Percentiles rank a stretch among this genome's conserved stretches.
These are phyloP conservation scores for Tubulanus polymorphus DNA, from an alignment of 2,888 invertebrate species.

Conservation along the genomic window DNA sequence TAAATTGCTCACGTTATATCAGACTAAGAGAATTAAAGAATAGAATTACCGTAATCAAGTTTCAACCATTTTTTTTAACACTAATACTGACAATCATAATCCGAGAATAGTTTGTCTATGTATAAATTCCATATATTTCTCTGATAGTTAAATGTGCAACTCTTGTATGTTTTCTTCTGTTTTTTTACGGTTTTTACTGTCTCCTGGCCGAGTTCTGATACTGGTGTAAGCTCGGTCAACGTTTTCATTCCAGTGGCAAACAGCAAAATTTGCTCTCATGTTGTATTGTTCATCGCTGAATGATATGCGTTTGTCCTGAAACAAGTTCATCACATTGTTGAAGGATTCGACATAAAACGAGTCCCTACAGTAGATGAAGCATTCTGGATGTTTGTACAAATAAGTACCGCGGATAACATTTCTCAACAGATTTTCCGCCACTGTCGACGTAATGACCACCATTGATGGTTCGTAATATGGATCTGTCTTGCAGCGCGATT, in stretches of 20 bases:
- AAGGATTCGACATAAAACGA: not conserved
- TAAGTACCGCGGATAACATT: not conserved
- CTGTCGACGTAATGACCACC: not conserved
- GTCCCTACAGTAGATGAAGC: not conserved
- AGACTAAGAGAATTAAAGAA: too few species aligned
- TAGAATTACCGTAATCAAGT: too few species aligned
- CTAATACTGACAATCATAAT: too few species aligned
- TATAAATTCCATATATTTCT: not conserved
- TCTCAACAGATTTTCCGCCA: not conserved
- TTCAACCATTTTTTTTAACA: too few species aligned
- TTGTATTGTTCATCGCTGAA: not conserved
- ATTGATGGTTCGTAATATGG: not conserved
- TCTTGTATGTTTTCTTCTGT: not conserved
- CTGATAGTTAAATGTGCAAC: not conserved
- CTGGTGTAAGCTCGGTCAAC: not conserved
- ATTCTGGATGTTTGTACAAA: not conserved
- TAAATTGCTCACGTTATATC: too few species aligned
- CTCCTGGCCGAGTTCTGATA: not conserved
- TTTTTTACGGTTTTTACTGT: not conserved
- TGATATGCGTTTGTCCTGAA: constrained; percentile 1
- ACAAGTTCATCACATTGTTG: constrained; percentile 1
- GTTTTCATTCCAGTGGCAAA: constrained; percentile 1
- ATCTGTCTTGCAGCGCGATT: not conserved
- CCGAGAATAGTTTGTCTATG: not conserved
- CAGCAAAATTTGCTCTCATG: not conserved